Base-by-base conservation (phyloP, 2,797 vertebrate genomes). In the Limnodromus scolopaceus region DNA sequence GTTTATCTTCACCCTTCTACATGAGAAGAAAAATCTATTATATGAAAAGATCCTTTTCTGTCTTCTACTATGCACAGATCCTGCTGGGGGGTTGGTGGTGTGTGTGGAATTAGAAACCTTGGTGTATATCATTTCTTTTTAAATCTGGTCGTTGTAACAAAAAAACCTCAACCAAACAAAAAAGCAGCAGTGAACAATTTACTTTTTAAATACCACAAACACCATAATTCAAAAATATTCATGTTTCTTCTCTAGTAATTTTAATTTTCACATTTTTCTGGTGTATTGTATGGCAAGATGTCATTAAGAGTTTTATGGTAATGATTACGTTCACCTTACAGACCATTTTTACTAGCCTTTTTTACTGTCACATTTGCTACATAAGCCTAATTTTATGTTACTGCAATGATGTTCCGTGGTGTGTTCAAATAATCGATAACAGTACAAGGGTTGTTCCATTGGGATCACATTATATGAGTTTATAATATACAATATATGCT, bases 401-500 rank as follows among this genome's bases (percentile, higher is more conserved):
- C 92, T 91, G 84, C 78, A 87, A 66, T 90, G 95, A 97, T 98
- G 96, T 96, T 96, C 93, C 6, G 3, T 93, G 81, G 94, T 71
- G 43, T 95, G 93, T 97, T 97, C 97, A 96, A 84, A 93, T 97
- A 94, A 97, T 97, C 97, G 79, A 88, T 97, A 94, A 82, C 93
- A 95, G 93, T 94, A 95, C 92, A 96, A 95, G 96, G 78, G 53
- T 84, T 87, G 86, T 97, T 98, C 97, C 97, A 46, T 69, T 96
- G 96, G 95, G 97, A 97, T 97, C 95, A 96, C 95, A 95, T 82
- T 97, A 95, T 98, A 97, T 97, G 96, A 95, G 96, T 98, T 98
- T 97, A 98, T 98, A 98, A 98, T 96, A 89, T 94, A 94, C 96
- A 96, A 89, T 97, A 94, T 97, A 87, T 96, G 92, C 97, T 98